Base-by-base conservation (phyloP, 2,888 invertebrate species). In the Dicycla oo region DNA sequence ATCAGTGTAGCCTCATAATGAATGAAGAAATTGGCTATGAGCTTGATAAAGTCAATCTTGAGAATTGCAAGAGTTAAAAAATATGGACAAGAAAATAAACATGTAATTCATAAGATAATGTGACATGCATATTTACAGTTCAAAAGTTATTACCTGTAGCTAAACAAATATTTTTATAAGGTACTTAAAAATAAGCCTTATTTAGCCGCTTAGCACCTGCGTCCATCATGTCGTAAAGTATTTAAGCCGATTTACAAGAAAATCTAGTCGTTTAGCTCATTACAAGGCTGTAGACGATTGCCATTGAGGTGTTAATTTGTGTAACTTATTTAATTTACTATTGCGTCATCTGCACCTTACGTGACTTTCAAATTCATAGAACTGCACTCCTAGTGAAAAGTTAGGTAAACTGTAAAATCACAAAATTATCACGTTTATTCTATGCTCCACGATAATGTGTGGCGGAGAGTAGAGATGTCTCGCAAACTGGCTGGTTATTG, bases 171-270 rank as follows among this genome's bases (percentile, higher is more conserved):
- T 57, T 58, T n/a, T 4, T 18, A 34, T 2, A 7, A 34, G 20
- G n/a, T 38, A 53, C 7, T 60, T 56, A n/a, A 47, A 58, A 73
- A 57, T 45, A 72, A 74, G 26, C 18, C 38, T 56, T 49, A 56
- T 73, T 54, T 43, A 80, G 20, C 20, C 10, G 43, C 56, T 62
- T 34, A 45, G 53, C 18, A 20, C 30, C 30, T 34, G 5, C 18
- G 34, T 30, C 43, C 34, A 72, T 43, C 30, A 38, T 18, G 62
- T 30, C 49, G 65, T 57, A 45, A 65, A 61, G 30, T 56, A 49
- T 56, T 34, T 69, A 78, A 77, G 53, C 53, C 23, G 62, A 62
- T 77, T 68, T 77, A 63, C 77, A 82, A 81, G 26, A 69, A 30
- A 54, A 30, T 51, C 20, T 51, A 11, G 30, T 53, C 2, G 23